A percentile compares a stretch with the other conserved stretches of the same genome.
These are phyloP conservation scores for Drosophila macrothrix DNA, from an alignment of 2,888 invertebrate species.

Conservation along the genomic window DNA sequence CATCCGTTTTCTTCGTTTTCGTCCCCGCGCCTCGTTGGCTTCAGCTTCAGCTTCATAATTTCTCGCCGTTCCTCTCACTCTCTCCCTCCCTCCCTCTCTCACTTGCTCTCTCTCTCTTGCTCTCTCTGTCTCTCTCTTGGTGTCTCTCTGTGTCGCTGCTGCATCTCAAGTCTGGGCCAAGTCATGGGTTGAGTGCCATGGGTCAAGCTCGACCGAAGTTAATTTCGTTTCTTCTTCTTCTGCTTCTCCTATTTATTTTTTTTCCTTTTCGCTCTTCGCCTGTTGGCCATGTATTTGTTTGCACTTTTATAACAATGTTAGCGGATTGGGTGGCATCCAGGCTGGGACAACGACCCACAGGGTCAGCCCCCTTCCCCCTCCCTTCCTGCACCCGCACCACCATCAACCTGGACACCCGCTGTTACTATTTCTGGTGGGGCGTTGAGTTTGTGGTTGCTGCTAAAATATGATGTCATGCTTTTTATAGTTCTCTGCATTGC, in stretches of 20 bases:
- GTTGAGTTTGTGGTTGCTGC: constrained; percentile 45
- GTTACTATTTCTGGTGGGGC: constrained; percentile 11
- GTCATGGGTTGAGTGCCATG: constrained; percentile 37
- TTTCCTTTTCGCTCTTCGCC: constrained; percentile 19
- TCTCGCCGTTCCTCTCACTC: constrained; percentile 49
- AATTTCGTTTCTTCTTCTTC: constrained; percentile 32
- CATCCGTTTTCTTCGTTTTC: constrained; percentile 41
- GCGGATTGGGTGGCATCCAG: constrained; percentile 44
- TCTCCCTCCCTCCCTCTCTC: constrained; percentile 28
- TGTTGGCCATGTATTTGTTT: constrained; percentile 66
- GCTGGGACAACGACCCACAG: constrained; percentile 27
- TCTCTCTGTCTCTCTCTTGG: constrained; percentile 40
- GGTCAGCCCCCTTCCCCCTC: neutral
- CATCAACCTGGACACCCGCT: constrained; percentile 18
- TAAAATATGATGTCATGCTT: constrained; percentile 81
- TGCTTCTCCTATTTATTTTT: constrained; percentile 11
- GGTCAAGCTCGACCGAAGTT: constrained; percentile 60
- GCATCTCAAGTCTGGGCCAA: constrained; percentile 29
- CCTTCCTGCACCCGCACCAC: neutral
- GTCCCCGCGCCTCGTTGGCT: constrained; percentile 32
- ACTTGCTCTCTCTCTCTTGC: constrained; percentile 23
- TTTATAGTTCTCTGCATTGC: constrained; percentile 37
- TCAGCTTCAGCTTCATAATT: constrained; percentile 76
- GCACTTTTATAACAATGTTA: constrained; percentile 81
- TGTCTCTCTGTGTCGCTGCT: constrained; percentile 39